A percentile compares a stretch with the other conserved stretches of the same genome.
phyloP scores from a whole-genome alignment of 30 jellyfish, hydroid and myxozoan genomes.

The Chironex yamaguchii region DNA sequence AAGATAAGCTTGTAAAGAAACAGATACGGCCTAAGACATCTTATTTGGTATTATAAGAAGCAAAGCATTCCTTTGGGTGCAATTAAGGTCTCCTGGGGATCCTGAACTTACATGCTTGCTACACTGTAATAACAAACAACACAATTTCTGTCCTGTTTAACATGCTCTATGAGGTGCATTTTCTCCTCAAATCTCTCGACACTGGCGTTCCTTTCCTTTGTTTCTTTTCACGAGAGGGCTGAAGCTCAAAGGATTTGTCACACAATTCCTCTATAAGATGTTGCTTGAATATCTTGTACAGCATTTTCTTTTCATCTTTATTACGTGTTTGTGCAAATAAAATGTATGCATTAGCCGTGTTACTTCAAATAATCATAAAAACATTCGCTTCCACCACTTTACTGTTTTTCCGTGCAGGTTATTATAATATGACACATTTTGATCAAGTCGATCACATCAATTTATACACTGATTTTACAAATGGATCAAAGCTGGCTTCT shows the following conservation, averaged over 20 bases:
- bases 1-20: too few relatives aligned
- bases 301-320: neutral
- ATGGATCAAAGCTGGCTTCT: conserved; percentile 11
- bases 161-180: neutral
- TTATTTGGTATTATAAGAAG: too few relatives aligned
- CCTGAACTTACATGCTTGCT: too few relatives aligned
- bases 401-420: conserved; percentile 14
- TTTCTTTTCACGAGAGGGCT: neutral
- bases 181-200: neutral
- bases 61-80: too few relatives aligned
- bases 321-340: neutral
- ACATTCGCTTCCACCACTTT: conserved; percentile 26
- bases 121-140: too few relatives aligned
- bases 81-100: too few relatives aligned
- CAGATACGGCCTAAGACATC: too few relatives aligned
- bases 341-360: conserved; percentile 16
- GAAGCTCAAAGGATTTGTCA: neutral
- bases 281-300: neutral
- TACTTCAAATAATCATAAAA: conserved; percentile 13
- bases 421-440: conserved; percentile 18
- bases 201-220: neutral
- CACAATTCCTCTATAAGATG: neutral
- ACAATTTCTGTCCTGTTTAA: neutral
- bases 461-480: conserved; percentile 8
- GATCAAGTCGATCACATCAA: conserved; percentile 27